Evolutionary conservation across 2,797 vertebrate species (phyloP), one percentile per base, ranked within the genome.

Genomic region (Alcedo atthis): DNA sequence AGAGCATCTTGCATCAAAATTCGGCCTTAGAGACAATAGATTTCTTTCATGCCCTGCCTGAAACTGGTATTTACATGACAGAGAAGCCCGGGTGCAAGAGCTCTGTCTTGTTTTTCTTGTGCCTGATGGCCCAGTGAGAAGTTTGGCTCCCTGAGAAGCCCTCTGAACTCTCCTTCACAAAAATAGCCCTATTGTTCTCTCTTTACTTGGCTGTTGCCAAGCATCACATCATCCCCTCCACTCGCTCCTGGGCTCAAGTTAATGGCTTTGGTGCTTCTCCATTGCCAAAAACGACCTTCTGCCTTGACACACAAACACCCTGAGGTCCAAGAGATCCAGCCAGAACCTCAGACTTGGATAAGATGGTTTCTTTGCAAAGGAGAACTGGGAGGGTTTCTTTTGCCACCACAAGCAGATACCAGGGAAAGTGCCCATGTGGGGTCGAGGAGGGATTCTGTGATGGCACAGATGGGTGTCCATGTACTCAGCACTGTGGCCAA

Each of bases 171-270:
- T 42, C 54, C 75, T 66, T 70, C 84, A 69, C 18, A 12, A 73
- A 90, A 93, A 91, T 1, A 94, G 33, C 81, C 43, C 55, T 17
- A 43, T 87, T 95, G 85, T 93, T 92, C 73, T 77, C 24, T 25
- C 46, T 78, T 37, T 91, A 37, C 80, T 80, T 63, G 74, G 63
- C 67, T 71, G 64, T 15, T 63, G 63, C 55, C 10, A 22, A 81
- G 45, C 76, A 89, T 49, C 85, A 35, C 69, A 90, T 64, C 89
- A 53, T 68, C 48, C 58, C 68, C 88, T 85, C 78, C 1, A 4
- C 80, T 85, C 4, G 1, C 3, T 32, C n/a, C 20, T 33, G 5
- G 22, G 40, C 30, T 33, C 58, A 57, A 42, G 61, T 54, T 55
- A 58, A 55, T 2, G 24, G 46, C 83, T 91, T 79, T 51, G 26